phyloP scores from a whole-genome alignment of 92 coral and sea anemone species.

The Parazoanthus atlanticus region DNA sequence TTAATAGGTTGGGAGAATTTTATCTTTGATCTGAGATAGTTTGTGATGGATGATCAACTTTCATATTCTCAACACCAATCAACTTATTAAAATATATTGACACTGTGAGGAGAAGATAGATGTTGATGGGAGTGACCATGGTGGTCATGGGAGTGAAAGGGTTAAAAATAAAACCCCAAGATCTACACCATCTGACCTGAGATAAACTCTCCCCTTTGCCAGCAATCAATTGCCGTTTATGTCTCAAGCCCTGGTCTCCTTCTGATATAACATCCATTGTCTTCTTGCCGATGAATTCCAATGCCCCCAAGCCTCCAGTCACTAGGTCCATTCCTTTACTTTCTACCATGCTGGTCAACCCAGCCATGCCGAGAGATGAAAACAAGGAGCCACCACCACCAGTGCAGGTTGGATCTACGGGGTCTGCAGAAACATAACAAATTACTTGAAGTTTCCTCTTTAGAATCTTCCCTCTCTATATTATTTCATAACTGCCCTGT shows the following conservation, averaged over 20 bases:
- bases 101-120: too few relatives aligned
- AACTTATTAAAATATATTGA: too few relatives aligned
- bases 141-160: too few relatives aligned
- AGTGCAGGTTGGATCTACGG: constrained; percentile 2
- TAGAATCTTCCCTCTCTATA: too few relatives aligned
- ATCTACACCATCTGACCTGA: constrained; percentile 59
- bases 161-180: too few relatives aligned
- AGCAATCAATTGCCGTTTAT: constrained; percentile 68
- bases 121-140: too few relatives aligned
- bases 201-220: constrained; percentile 86
- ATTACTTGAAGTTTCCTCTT: too few relatives aligned
- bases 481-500: too few relatives aligned
- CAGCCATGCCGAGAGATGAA: constrained; percentile 78
- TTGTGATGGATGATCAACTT: too few relatives aligned
- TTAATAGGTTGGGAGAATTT: too few relatives aligned
- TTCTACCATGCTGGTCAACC: constrained; percentile 71
- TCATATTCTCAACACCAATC: too few relatives aligned
- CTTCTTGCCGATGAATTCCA: constrained; percentile 94
- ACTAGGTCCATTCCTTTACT: constrained; percentile 70
- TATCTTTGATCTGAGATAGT: too few relatives aligned
- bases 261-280: constrained; percentile 96
- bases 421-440: background rate
- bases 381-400: constrained; percentile 42
- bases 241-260: constrained; percentile 91
- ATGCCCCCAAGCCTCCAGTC: constrained; percentile 87